Base-by-base conservation (phyloP, 2,113 vertebrate species). In the Aplodontia rufa region DNA sequence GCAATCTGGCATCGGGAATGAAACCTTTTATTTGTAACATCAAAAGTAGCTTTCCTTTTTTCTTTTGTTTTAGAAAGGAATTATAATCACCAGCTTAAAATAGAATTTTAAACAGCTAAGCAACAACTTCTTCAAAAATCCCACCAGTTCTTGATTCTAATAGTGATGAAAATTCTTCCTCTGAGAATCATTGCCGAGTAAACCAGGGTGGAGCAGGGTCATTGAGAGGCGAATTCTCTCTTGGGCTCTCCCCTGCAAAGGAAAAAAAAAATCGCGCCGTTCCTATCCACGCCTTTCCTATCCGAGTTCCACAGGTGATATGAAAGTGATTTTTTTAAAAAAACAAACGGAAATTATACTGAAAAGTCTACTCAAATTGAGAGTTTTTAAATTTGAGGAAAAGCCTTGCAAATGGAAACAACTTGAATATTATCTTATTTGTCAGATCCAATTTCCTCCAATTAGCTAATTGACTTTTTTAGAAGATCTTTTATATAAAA, bases 261-360 rank as follows among this genome's bases (percentile, higher is more conserved):
- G 20, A 9, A n/a, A 45, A 55, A 42, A 40, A 79, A 72, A 51
- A 71, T n/a, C 5, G 5, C 14, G 14, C 13, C n/a, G 62, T 87
- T 93, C 37, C 79, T 75, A 92, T 81, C 0, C 5, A 6, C 14
- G 14, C 13, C n/a, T 62, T 87, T 93, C 37, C 79, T 75, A 92
- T 81, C 0, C 20, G 58, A 93, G 64, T 79, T 91, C 95, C 88
- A 97, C 96, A 97, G 91, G 97, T 97, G 93, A 96, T 19, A 53
- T 40, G 51, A 72, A 94, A 64, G 17, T 79, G 81, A 47, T 75
- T 86, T 85, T 60, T n/a, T 93, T 32, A 81, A 83, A 93, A 90
- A 53, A 81, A 68, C 12, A 75, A 90, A 95, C 19, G 60, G 42
- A 90, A 92, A 53, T 93, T 90, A 83, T n/a, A 90, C 58, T 74